These are phyloP conservation scores for Pipistrellus nathusii DNA, from an alignment of 2,797 vertebrate genomes.

Conservation along the genomic window DNA sequence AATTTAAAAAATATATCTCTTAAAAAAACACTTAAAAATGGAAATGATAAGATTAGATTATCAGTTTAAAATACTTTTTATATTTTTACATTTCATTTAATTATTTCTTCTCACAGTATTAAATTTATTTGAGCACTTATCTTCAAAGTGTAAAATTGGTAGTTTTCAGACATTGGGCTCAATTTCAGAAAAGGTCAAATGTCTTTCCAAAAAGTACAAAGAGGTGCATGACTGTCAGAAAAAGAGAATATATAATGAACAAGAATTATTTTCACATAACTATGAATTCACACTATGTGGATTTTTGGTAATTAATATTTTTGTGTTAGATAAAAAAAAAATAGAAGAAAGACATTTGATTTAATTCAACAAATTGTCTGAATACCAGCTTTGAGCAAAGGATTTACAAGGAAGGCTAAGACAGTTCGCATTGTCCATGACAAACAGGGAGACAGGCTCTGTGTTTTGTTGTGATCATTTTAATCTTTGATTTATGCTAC, in stretches of 20 bases:
- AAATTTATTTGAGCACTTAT: neutral
- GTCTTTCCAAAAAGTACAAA: neutral
- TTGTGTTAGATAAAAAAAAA: slow-evolving; percentile 19
- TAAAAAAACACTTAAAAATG: neutral
- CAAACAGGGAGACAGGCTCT: neutral
- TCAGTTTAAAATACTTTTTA: neutral
- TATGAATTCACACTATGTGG: neutral
- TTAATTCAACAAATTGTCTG: neutral
- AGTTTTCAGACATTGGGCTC: neutral
- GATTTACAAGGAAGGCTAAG: neutral
- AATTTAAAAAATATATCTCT: too few species aligned
- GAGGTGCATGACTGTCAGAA: neutral
- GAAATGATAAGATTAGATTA: neutral
- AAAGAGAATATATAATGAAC: neutral
- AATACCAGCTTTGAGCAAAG: neutral
- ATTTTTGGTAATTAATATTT: neutral
- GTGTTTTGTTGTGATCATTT: neutral
- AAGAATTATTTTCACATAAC: neutral
- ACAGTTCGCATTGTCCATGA: neutral
- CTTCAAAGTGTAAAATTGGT: neutral
- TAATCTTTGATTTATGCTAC: neutral
- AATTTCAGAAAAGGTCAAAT: slow-evolving; percentile 12
- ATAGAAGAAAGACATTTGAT: neutral
- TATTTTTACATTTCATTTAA: neutral
- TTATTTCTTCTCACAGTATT: neutral